phyloP scores from a whole-genome alignment of 2,797 vertebrate species.

The Tiaroga cobitis region DNA sequence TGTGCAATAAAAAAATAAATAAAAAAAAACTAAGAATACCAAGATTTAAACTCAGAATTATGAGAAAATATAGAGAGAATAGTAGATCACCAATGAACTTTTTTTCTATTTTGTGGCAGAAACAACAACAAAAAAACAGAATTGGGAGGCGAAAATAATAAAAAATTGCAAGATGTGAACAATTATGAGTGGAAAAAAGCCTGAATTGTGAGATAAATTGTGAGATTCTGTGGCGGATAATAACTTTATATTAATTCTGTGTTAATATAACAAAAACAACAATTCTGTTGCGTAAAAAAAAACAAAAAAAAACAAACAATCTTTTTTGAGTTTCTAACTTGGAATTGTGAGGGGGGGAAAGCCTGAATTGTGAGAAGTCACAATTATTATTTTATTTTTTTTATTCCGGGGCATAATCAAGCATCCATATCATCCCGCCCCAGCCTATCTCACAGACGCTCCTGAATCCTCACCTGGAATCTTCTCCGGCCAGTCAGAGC shows the following conservation, averaged over 20 bases:
- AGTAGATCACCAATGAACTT: too few species aligned
- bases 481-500: conserved; percentile 65
- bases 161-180: too few species aligned
- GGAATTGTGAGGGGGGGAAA: background rate
- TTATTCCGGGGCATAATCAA: background rate
- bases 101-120: background rate
- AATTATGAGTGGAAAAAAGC: too few species aligned
- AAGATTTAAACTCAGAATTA: background rate
- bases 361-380: accelerated
- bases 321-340: too few species aligned
- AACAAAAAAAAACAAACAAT: too few species aligned
- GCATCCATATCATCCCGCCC: background rate
- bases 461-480: conserved; percentile 46
- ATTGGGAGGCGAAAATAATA: background rate
- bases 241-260: too few species aligned
- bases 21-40: background rate
- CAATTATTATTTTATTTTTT: background rate
- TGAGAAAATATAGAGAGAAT: too few species aligned
- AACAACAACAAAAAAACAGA: background rate
- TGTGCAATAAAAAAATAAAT: too few species aligned
- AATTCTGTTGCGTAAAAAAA: background rate
- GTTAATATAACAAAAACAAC: background rate
- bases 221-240: background rate
- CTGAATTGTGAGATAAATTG: background rate
- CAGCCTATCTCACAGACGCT: background rate